Evolutionary conservation across 2,113 vertebrate genomes (phyloP).

Genomic region (Centrocercus urophasianus): DNA sequence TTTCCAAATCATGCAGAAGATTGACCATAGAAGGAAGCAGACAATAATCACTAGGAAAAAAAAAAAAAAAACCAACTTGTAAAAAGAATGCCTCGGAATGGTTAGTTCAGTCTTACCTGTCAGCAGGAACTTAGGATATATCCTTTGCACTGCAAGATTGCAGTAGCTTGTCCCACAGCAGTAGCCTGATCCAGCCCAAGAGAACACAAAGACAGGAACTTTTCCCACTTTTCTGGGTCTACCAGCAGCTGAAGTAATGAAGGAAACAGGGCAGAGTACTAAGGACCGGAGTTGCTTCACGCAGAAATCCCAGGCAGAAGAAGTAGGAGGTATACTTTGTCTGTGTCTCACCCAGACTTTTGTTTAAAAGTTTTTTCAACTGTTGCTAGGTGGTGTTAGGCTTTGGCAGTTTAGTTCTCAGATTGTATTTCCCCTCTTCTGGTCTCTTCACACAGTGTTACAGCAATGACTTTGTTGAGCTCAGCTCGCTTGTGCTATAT

Average conservation of each 20-base stretch:
- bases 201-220: constrained; percentile 67
- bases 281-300: constrained; percentile 66
- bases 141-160: constrained; percentile 44
- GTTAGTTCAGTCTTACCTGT: constrained; percentile 77
- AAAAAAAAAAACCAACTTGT: not conserved
- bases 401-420: constrained; percentile 81
- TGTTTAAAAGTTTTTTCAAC: constrained; percentile 82
- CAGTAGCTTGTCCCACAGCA: constrained; percentile 59
- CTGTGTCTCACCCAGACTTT: constrained; percentile 79
- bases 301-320: constrained; percentile 76
- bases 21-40: not conserved
- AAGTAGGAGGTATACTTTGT: constrained; percentile 70
- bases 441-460: constrained; percentile 77
- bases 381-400: constrained; percentile 85
- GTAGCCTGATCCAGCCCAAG: constrained; percentile 69
- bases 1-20: not conserved
- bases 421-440: constrained; percentile 81
- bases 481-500: constrained; percentile 86
- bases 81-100: not conserved
- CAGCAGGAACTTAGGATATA: not conserved
- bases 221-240: constrained; percentile 70
- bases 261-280: constrained; percentile 68
- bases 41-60: not conserved
- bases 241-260: constrained; percentile 77
- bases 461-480: constrained; percentile 82